These are phyloP conservation scores for Cryptotis parvus DNA, from an alignment of 2,113 vertebrate genomes.

Conservation along the genomic window DNA sequence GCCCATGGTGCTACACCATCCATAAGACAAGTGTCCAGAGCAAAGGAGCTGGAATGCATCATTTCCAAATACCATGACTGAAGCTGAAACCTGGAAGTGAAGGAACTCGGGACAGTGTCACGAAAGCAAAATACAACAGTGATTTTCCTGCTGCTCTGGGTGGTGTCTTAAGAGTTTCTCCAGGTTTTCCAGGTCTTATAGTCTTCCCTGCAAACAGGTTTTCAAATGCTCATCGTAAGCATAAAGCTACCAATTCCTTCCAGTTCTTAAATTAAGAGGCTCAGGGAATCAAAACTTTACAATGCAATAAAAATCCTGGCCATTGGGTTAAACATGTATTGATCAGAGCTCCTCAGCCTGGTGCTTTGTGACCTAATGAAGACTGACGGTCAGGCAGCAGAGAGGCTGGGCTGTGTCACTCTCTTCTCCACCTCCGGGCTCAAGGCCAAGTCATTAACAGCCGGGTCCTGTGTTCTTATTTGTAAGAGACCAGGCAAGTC, in stretches of 20 bases:
- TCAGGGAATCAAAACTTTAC: not conserved
- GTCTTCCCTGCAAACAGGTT: not conserved
- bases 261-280: conserved; percentile 7
- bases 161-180: not conserved
- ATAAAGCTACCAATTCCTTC: not conserved
- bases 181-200: no score
- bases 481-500: not conserved
- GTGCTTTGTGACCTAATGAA: not conserved
- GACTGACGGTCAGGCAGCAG: not conserved
- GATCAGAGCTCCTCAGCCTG: not conserved
- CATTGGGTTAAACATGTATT: not conserved
- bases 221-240: not conserved
- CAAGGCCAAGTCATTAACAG: not conserved
- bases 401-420: not conserved
- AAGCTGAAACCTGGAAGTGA: not conserved
- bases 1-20: not conserved
- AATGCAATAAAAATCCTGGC: not conserved
- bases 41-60: not conserved
- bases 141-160: not conserved
- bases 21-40: not conserved
- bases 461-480: not conserved
- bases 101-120: not conserved
- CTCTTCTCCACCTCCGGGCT: not conserved
- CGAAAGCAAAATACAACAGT: not conserved
- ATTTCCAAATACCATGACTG: not conserved